Base-by-base conservation (phyloP, 2,113 vertebrate genomes). In the Scartelaos histophorus region DNA sequence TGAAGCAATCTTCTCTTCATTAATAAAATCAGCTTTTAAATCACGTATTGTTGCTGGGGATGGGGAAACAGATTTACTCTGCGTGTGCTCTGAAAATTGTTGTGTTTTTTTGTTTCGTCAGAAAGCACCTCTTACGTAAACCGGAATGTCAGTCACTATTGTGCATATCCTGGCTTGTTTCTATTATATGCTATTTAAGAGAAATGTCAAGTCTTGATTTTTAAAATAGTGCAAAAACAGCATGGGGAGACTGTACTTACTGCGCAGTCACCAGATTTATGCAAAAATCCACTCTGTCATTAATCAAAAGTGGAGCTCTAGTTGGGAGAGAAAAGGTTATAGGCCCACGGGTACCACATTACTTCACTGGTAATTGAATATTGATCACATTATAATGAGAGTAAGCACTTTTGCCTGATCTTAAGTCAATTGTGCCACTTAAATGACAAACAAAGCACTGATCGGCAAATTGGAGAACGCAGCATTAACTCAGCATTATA, bases 301-400 rank as follows among this genome's bases (percentile, higher is more conserved):
- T 85, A 86, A 91, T 90, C 81, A 88, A 78, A 69, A 80, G 69
- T 65, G 47, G 29, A 67, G 70, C 25, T 66, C 67, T 49, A 35
- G 69, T 25, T 73, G 74, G 67, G 67, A 66, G 62, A 45, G 76
- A 75, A 69, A 76, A 80, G 76, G 74, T 71, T 75, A 76, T 62
- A 72, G 74, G 68, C 73, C 80, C 79, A 67, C 61, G 76, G 60
- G 77, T 78, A 80, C 71, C 66, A 73, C 82, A 85, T 85, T 83
- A 79, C 85, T 81, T 84, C 70, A 79, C 80, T 82, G 76, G 84
- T 92, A 90, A 91, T 92, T 91, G 82, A 85, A 78, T 90, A 91
- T 90, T 85, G 88, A 91, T 91, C 73, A 79, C 74, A 76, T 86
- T 88, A 79, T 86, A 91, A 89, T 87, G 83, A 84, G 80, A 84